Conservation (phyloP, 2,113 vertebrate genomes). For the Siphamia tubifer region DNA sequence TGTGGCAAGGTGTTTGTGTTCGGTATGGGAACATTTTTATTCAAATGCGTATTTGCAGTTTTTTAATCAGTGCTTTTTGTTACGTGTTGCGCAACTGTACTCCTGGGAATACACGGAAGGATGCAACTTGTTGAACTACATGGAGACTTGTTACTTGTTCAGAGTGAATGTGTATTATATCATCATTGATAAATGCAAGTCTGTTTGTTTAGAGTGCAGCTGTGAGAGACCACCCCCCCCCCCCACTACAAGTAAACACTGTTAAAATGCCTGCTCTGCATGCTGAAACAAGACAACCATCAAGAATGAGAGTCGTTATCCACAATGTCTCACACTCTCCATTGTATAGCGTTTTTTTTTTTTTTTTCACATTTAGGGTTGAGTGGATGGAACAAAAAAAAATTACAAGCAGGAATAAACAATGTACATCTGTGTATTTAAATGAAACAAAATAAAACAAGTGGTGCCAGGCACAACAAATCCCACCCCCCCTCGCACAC, state of each 20-base stretch:
- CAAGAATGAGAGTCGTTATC: conserved; percentile 65
- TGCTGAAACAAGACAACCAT: conserved; percentile 61
- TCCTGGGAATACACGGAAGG: conserved; percentile 25
- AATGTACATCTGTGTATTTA: too few relatives aligned
- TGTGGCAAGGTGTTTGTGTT: conserved; percentile 20
- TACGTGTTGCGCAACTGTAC: conserved; percentile 41
- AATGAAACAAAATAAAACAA: too few relatives aligned
- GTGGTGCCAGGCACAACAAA: too few relatives aligned
- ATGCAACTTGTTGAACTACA: conserved; percentile 11
- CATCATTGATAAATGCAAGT: conserved; percentile 42
- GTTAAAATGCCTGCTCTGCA: conserved; percentile 44
- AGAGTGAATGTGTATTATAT: conserved; percentile 60
- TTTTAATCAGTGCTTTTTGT: neutral
- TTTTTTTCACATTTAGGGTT: too few relatives aligned
- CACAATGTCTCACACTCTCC: conserved; percentile 16
- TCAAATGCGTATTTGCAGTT: conserved; percentile 2
- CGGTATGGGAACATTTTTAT: conserved; percentile 13
- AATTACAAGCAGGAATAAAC: too few relatives aligned
- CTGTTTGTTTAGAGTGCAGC: conserved; percentile 73
- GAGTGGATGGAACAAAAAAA: neutral
- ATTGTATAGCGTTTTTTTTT: too few relatives aligned
- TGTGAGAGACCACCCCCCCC: conserved; percentile 54
- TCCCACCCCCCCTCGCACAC: too few relatives aligned
- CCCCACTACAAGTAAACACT: conserved; percentile 63
- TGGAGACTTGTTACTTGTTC: conserved; percentile 31